Base-by-base conservation (phyloP, 2,113 vertebrate genomes). In the Burhinus oedicnemus region DNA sequence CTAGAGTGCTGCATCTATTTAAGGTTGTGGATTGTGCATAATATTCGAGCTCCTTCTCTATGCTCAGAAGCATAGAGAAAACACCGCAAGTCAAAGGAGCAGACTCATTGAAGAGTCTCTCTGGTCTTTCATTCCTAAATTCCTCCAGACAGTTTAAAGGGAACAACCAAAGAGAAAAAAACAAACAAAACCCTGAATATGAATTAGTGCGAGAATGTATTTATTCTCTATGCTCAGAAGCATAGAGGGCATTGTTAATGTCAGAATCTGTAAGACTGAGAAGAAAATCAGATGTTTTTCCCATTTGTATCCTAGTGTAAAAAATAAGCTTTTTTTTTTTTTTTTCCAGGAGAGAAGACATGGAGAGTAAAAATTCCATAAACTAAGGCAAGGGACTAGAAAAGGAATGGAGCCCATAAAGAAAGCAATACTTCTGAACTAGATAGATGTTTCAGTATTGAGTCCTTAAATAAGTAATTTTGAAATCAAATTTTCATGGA, bases 401-500 rank as follows among this genome's bases (percentile, higher is more conserved):
- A 76, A 77, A 49, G 71, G n/a, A 88, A 80, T 55, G 40, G 49
- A 77, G 8, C 26, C 75, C 79, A 76, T 83, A 86, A 93, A 61
- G 69, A 64, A 95, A 83, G 70, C 26, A 69, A 25, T 65, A 60
- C 40, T 66, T 88, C 54, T 65, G 58, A 86, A 65, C 44, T 60
- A 76, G 66, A 72, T 27, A 68, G 65, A 77, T 52, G 21, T 90
- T 87, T 86, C 71, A 65, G 27, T 80, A 95, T 10, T 94, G 68
- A 90, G n/a, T n/a, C 52, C 40, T 92, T 88, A 90, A 95, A 94
- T 90, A 97, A 89, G 51, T 83, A 62, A 93, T 92, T 93, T 10
- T 71, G 12, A 80, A 83, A 95, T 88, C 12, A 86, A 93, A 79
- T 84, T 90, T 95, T 95, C 85, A 94, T 93, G 75, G 75, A 57